Conservation (phyloP, 23 tunicate genomes). For the Botrylloides violaceus region DNA sequence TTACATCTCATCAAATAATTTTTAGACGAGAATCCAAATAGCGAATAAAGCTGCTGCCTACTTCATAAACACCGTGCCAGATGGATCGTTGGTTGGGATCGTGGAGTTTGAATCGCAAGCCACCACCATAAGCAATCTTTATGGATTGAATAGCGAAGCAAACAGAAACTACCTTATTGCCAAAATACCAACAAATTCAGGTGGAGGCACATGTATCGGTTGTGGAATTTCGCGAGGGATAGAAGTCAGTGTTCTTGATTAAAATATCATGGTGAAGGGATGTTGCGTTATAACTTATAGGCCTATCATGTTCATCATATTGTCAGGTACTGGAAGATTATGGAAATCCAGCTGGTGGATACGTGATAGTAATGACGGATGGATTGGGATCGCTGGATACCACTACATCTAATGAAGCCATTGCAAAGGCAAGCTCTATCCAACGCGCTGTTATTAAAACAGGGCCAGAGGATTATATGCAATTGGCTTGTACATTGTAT, state of each 20-base stretch:
- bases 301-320: neutral
- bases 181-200: conserved; percentile 9
- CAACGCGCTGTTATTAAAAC: conserved; percentile 16
- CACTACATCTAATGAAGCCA: neutral
- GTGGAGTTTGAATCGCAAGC: conserved; percentile 24
- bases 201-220: conserved; percentile 40
- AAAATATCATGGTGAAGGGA: neutral
- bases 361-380: conserved; percentile 17
- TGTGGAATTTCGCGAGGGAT: conserved; percentile 37
- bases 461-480: conserved; percentile 13
- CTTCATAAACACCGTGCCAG: conserved; percentile 14
- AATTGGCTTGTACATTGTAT: too few species aligned
- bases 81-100: conserved; percentile 33
- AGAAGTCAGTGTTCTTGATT: conserved; percentile 9
- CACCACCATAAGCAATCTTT: conserved; percentile 5
- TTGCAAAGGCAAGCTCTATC: conserved; percentile 3
- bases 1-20: too few species aligned
- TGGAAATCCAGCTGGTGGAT: conserved; percentile 20
- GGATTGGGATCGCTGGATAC: neutral
- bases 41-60: conserved; percentile 7
- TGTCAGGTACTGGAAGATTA: neutral
- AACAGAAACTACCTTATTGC: conserved; percentile 1
- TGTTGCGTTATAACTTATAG: neutral
- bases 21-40: neutral
- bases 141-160: neutral